Evolutionary conservation across 2,113 vertebrate species (phyloP).

Genomic region (Crotalus tigris): DNA sequence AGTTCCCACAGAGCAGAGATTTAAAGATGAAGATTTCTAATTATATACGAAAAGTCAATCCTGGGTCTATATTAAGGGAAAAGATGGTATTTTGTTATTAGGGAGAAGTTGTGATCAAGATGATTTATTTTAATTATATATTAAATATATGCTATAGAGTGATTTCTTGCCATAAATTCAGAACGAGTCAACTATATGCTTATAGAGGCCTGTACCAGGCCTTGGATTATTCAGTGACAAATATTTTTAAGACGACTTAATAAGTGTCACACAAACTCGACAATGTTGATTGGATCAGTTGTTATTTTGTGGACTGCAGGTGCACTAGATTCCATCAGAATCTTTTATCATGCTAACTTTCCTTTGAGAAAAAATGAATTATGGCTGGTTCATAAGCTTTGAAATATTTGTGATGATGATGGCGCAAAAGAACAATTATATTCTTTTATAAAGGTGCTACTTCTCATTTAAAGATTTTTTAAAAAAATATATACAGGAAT

Average conservation of each 20-base stretch:
- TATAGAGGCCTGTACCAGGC: constrained; percentile 50
- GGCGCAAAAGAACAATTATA: constrained; percentile 33
- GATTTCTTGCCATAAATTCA: constrained; percentile 59
- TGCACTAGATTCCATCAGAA: constrained; percentile 38
- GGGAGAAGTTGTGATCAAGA: constrained; percentile 65
- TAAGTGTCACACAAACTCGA: constrained; percentile 56
- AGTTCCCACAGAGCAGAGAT: constrained; percentile 49
- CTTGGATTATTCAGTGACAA: constrained; percentile 62
- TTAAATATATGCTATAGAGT: constrained; percentile 68
- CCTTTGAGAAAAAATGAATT: constrained; percentile 33
- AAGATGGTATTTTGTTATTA: constrained; percentile 70
- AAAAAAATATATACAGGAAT: constrained; percentile 7
- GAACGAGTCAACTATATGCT: constrained; percentile 64
- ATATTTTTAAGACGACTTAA: constrained; percentile 56
- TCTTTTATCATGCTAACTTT: constrained; percentile 24
- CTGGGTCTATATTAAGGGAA: constrained; percentile 60
- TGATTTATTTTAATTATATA: constrained; percentile 71
- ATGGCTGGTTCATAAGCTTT: constrained; percentile 38
- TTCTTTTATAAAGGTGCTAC: constrained; percentile 38
- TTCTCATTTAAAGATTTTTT: constrained; percentile 30
- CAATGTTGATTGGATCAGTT: constrained; percentile 40
- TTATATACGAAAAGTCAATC: constrained; percentile 45
- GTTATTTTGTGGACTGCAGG: constrained; percentile 18
- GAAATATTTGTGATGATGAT: constrained; percentile 36
- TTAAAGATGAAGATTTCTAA: constrained; percentile 46